Base-by-base conservation (phyloP, 2,113 vertebrate species). In the Salvelinus alpinus region DNA sequence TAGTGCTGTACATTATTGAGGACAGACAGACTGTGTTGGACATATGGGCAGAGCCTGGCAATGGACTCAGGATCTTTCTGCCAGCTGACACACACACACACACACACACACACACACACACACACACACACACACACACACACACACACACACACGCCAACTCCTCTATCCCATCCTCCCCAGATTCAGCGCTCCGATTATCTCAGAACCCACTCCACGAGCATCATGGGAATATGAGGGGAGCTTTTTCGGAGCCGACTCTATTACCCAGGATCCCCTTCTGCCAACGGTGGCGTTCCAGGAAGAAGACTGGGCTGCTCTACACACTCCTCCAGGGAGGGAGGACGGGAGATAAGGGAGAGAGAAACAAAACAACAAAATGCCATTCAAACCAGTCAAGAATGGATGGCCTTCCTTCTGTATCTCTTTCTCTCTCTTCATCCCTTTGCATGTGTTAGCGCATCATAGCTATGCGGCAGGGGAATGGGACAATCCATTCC, bases 11-110 rank as follows among this genome's bases (percentile, higher is more conserved):
- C 73, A 79, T 81, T 77, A 64, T 84, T 70, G 78, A 84, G 85
- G 77, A 66, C 79, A 84, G 84, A 86, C 85, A 84, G 54, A 18
- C 80, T 80, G 82, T 76, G 77, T 78, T 73, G 84, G 86, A 86
- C 90, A 93, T 92, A 92, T 90, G 90, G 90, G 88, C 77, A 75
- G 60, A 88, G 88, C 80, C 85, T 88, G 86, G 89, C 86, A 86
- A 16, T 74, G 71, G 76, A 78, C 24, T n/a, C 31, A 4, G 62
- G 22, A 65, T 47, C 38, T 77, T 44, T 67, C 75, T 83, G 86
- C 87, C 87, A 86, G 64, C 80, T 78, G 48, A 84, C 34, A 71
- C 68, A 29, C 57, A 77, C 44, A 70, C 24, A 18, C 27, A 71
- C 18, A 64, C 34, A 68, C 48, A 76, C 51, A 80, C 22, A 72